Percentiles rank a stretch among this genome's conserved stretches.
phyloP scores from a whole-genome alignment of 2,113 vertebrate species.

The Motacilla alba region DNA sequence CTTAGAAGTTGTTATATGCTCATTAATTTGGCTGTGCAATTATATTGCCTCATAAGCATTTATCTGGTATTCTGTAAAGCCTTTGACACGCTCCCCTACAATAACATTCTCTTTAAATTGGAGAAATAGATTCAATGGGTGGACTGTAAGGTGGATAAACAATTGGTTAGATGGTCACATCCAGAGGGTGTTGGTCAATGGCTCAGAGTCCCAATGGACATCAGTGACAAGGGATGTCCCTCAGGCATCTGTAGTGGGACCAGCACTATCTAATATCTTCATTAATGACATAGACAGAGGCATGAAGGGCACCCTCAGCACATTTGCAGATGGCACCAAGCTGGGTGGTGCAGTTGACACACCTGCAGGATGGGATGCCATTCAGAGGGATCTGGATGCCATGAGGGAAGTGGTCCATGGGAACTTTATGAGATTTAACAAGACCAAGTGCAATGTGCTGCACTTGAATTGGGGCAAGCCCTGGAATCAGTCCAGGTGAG shows the following conservation, averaged over 20 bases:
- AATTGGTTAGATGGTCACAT: background rate
- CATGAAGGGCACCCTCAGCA: background rate
- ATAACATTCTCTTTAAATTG: background rate
- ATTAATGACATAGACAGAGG: background rate
- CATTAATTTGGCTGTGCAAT: background rate
- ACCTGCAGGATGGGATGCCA: background rate
- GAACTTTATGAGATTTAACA: background rate
- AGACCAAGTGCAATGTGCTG: background rate
- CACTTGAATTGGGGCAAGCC: background rate
- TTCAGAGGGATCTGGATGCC: background rate
- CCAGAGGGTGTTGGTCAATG: background rate
- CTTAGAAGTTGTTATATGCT: background rate
- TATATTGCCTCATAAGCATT: background rate
- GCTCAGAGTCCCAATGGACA: background rate
- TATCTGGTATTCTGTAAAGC: background rate
- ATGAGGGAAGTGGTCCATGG: background rate
- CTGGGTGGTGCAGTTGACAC: background rate
- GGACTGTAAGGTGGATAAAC: background rate
- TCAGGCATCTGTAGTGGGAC: background rate
- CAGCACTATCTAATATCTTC: background rate
- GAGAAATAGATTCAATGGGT: background rate
- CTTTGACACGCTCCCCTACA: background rate
- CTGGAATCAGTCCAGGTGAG: no score
- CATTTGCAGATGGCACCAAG: background rate
- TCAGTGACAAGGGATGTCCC: background rate